Base-by-base conservation (phyloP, 2,797 vertebrate species). In the Myioborus miniatus region DNA sequence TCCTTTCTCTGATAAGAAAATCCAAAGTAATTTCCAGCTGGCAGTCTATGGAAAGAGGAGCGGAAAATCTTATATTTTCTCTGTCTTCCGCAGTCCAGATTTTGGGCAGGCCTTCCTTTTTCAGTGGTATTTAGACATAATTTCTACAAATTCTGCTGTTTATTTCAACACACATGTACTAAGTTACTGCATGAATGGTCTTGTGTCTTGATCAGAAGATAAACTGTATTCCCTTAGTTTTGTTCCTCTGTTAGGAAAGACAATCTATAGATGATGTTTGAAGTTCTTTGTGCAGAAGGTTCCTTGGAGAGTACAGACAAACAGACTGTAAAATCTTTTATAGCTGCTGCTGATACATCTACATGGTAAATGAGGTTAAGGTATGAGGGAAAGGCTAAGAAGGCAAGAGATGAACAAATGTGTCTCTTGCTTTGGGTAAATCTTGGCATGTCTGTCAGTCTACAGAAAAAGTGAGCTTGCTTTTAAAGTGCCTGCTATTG, bases 21-120 rank as follows among this genome's bases (percentile, higher is more conserved):
- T 76, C 62, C 46, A 93, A 72, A 95, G 27, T 41, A 26, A 53
- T 78, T 96, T 77, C 56, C 76, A 63, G 60, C 39, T 69, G 50
- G 15, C 6, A 43, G 43, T 39, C 56, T 70, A 49, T 22, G 67
- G 70, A 89, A 90, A 91, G 6, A 88, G 27, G 23, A 29, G 24
- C 58, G 58, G 27, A 27, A 93, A 93, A 17, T 69, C 79, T 56
- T 37, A 82, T 63, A 70, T 83, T 89, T 55, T 84, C 12, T 71
- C 23, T 23, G 9, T 60, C 15, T 82, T 87, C 18, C 50, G 76
- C 13, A 87, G 56, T 34, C 49, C 26, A 87, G 85, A 91, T 91
- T 94, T 86, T 72, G 41, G 20, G 13, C 26, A 94, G 50, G 47
- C 53, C 59, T 91, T 78, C 19, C 26, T 67, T 81, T 70, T 17